These are phyloP conservation scores for Hydroisotoma schaefferi DNA, from an alignment of 2,888 invertebrate species.

Conservation along the genomic window DNA sequence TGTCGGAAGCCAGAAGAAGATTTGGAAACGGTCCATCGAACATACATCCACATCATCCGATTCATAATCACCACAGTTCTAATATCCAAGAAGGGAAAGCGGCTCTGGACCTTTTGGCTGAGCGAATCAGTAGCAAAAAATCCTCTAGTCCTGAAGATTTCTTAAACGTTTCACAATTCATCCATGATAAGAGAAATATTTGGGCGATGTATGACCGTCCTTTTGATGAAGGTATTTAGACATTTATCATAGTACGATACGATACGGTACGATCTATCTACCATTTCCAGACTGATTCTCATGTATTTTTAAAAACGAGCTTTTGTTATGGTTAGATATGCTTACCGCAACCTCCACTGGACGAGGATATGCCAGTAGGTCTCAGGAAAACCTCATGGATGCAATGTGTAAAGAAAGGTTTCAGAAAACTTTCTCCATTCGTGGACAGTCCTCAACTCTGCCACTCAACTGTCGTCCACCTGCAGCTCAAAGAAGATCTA, in stretches of 20 bases:
- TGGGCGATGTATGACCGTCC: conserved; percentile 43
- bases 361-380: conserved; percentile 38
- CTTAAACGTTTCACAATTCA: conserved; percentile 34
- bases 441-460: conserved; percentile 43
- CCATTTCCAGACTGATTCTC: too few species aligned
- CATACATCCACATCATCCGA: conserved; percentile 3
- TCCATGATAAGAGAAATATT: conserved; percentile 41
- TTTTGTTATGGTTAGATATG: conserved; percentile 21
- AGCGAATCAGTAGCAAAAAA: conserved; percentile 25
- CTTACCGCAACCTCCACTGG: conserved; percentile 16
- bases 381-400: conserved; percentile 45
- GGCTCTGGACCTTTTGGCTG: conserved; percentile 26
- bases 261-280: too few species aligned
- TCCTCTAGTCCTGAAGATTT: conserved; percentile 30
- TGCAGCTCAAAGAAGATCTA: conserved; percentile 33
- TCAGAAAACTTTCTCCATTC: conserved; percentile 36
- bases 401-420: conserved; percentile 42
- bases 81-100: conserved; percentile 25
- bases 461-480: conserved; percentile 45
- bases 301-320: too few species aligned
- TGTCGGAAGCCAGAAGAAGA: neutral
- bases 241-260: too few species aligned
- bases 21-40: neutral
- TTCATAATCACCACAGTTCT: conserved; percentile 15
- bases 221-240: conserved; percentile 40